Conservation (phyloP, 2,888 invertebrate genomes). For the Athalia rosae region DNA sequence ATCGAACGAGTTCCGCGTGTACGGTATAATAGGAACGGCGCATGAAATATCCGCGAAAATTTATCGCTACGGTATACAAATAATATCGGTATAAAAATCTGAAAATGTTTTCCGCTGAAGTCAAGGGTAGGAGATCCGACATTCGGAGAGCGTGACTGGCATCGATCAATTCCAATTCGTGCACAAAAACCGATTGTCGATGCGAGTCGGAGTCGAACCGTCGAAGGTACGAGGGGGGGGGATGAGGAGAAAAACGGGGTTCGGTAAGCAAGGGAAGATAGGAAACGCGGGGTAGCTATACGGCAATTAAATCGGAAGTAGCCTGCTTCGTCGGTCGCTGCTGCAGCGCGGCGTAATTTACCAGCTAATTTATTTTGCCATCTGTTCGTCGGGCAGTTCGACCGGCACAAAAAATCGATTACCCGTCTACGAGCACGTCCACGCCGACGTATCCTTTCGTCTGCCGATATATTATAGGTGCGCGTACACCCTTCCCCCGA, state of each 20-base stretch:
- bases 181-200: conserved; percentile 27
- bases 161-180: conserved; percentile 10
- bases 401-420: conserved; percentile 28
- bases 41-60: too few relatives aligned
- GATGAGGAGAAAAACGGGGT: not conserved
- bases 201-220: not conserved
- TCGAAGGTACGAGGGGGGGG: not conserved
- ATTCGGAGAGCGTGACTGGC: conserved; percentile 15
- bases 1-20: too few relatives aligned
- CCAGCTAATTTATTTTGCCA: conserved; percentile 41
- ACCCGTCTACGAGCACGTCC: not conserved
- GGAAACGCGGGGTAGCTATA: conserved; percentile 4
- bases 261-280: not conserved
- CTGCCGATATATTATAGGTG: too few relatives aligned
- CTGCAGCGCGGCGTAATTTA: conserved; percentile 25
- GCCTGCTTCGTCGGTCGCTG: conserved; percentile 22
- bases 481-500: too few relatives aligned
- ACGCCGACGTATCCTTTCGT: conserved; percentile 12
- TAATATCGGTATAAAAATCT: too few relatives aligned
- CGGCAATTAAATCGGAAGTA: conserved; percentile 39
- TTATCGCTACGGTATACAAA: too few relatives aligned
- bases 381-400: conserved; percentile 24
- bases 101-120: not conserved
- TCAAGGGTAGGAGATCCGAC: conserved; percentile 12
- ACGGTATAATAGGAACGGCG: too few relatives aligned